Conservation (phyloP, 2,113 vertebrate genomes). For the Oncorhynchus mykiss region DNA sequence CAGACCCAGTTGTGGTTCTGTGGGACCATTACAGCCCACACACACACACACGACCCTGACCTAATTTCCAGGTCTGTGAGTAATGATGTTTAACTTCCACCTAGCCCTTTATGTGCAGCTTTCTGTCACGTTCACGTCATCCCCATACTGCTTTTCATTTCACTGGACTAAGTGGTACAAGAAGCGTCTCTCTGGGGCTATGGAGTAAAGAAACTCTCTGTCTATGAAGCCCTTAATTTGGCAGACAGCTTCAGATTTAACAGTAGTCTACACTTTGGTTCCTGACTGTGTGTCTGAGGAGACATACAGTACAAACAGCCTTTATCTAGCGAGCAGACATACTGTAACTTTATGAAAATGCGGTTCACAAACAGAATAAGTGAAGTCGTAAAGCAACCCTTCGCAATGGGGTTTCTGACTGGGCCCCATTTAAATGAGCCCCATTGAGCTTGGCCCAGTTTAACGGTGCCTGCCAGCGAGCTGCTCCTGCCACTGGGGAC, state of each 20-base stretch:
- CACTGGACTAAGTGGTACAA: neutral
- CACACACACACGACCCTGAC: conserved; percentile 25
- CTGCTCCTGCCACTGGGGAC: conserved; percentile 61
- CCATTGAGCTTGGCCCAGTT: conserved; percentile 72
- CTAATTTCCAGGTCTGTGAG: conserved; percentile 57
- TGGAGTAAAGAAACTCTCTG: neutral
- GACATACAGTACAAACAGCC: conserved; percentile 14
- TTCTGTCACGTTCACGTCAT: conserved; percentile 53
- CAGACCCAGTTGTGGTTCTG: conserved; percentile 13
- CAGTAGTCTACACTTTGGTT: conserved; percentile 27
- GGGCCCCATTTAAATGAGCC: conserved; percentile 73
- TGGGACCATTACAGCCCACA: conserved; percentile 15
- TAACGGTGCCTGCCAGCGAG: conserved; percentile 65
- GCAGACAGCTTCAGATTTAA: conserved; percentile 31
- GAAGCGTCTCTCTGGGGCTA: neutral
- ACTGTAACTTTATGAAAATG: conserved; percentile 49
- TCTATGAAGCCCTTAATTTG: conserved; percentile 22
- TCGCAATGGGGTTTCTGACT: conserved; percentile 66
- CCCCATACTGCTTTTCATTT: conserved; percentile 27
- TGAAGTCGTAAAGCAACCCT: conserved; percentile 64
- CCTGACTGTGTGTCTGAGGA: conserved; percentile 16
- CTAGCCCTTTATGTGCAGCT: conserved; percentile 24
- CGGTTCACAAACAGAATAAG: conserved; percentile 49
- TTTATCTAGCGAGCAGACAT: conserved; percentile 40
- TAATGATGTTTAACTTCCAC: conserved; percentile 54